These are phyloP conservation scores for Oreochromis spilurus DNA, from an alignment of 2,113 vertebrate species.

Conservation along the genomic window DNA sequence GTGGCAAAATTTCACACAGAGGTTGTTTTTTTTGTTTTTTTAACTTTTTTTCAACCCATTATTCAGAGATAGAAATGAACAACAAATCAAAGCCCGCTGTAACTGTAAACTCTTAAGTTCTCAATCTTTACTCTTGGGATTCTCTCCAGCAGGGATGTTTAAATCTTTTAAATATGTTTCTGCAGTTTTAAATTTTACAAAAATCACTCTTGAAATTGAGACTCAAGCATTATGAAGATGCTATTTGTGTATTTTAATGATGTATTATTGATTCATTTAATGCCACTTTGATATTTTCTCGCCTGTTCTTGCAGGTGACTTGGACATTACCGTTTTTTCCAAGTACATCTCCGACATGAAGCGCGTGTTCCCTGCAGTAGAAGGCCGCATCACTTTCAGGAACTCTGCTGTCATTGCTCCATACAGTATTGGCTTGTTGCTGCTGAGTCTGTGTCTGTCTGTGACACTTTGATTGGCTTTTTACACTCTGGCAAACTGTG, in stretches of 20 bases:
- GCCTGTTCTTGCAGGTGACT: constrained; percentile 70
- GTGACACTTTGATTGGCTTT: neutral
- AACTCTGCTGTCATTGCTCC: neutral
- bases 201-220: neutral
- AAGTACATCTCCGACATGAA: constrained; percentile 77
- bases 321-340: constrained; percentile 75
- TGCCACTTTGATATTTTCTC: neutral
- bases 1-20: neutral
- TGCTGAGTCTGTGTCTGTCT: constrained; percentile 6
- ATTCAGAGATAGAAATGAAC: neutral
- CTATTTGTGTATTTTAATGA: neutral
- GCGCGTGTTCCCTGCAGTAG: constrained; percentile 75
- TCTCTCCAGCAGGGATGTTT: neutral
- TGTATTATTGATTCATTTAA: neutral
- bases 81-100: neutral
- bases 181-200: neutral
- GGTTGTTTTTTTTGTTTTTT: neutral
- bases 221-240: neutral
- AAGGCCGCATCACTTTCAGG: constrained; percentile 80
- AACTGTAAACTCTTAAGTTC: neutral
- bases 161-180: neutral
- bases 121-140: neutral
- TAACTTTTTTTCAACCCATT: neutral
- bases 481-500: neutral
- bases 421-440: constrained; percentile 18